Conservation (phyloP, 2,888 invertebrate species). For the Heliconius erato region DNA sequence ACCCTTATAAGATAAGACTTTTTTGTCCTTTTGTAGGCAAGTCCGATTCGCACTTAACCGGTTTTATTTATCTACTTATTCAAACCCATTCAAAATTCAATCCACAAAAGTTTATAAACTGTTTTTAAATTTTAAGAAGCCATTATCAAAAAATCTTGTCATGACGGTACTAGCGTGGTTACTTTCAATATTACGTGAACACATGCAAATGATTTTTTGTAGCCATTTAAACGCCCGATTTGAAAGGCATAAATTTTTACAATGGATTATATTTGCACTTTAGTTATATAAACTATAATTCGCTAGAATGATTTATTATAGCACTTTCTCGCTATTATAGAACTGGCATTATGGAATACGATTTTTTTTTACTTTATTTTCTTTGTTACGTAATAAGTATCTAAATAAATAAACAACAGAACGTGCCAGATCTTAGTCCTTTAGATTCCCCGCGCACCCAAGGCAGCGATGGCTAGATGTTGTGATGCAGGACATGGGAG, state of each 20-base stretch:
- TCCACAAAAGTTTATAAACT: neutral
- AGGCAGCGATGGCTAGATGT: too few species aligned
- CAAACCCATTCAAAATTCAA: too few species aligned
- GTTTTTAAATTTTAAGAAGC: neutral
- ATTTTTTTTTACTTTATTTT: neutral
- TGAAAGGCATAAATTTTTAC: slow-evolving; percentile 42
- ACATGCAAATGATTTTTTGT: slow-evolving; percentile 48
- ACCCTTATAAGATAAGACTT: too few species aligned
- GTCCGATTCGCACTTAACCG: too few species aligned
- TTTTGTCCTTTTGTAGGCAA: too few species aligned
- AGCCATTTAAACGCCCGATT: slow-evolving; percentile 43
- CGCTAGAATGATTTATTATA: slow-evolving; percentile 39
- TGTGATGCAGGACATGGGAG: too few species aligned
- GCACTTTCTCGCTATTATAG: slow-evolving; percentile 38
- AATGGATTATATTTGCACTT: slow-evolving; percentile 39
- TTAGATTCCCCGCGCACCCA: too few species aligned
- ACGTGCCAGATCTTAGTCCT: too few species aligned
- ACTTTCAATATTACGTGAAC: slow-evolving; percentile 46
- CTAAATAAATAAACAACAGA: neutral
- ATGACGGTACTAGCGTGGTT: neutral
- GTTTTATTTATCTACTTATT: too few species aligned
- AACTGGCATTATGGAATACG: slow-evolving; percentile 25
- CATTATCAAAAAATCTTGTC: slow-evolving; percentile 14
- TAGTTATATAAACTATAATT: slow-evolving; percentile 46
- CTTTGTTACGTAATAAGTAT: neutral